These are phyloP conservation scores for Anoplius nigerrimus DNA, from an alignment of 2,888 invertebrate species.

Conservation along the genomic window DNA sequence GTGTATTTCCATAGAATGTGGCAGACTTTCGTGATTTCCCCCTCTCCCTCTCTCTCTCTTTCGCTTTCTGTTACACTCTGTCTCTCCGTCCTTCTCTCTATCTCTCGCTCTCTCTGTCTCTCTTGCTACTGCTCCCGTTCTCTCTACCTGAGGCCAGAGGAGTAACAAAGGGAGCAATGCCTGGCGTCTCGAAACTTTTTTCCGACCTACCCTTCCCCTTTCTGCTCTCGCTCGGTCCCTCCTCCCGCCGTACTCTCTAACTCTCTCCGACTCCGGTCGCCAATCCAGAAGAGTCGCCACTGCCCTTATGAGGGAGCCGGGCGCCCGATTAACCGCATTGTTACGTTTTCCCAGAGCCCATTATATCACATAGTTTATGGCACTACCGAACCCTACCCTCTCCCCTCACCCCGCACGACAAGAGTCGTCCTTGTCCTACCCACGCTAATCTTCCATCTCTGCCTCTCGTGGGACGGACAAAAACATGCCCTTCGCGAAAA, in stretches of 20 bases:
- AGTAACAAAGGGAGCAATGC: conserved; percentile 51
- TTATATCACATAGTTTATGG: conserved; percentile 44
- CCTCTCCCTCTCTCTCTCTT: conserved; percentile 14
- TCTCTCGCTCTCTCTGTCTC: conserved; percentile 32
- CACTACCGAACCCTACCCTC: conserved; percentile 4
- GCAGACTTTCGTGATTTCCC: conserved; percentile 54
- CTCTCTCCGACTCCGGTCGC: background rate
- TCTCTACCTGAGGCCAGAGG: conserved; percentile 39
- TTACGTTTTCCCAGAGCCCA: conserved; percentile 54
- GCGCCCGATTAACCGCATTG: conserved; percentile 67
- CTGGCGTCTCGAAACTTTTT: conserved; percentile 49
- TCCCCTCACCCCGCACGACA: background rate
- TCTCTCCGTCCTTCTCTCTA: conserved; percentile 16
- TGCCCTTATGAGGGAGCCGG: conserved; percentile 42
- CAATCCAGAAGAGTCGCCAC: conserved; percentile 12
- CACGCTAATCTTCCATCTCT: background rate
- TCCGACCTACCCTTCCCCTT: conserved; percentile 28
- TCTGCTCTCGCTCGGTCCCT: conserved; percentile 4
- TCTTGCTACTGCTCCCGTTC: no score
- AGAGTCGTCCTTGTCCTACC: background rate
- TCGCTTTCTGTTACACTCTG: background rate
- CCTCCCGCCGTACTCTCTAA: no score
- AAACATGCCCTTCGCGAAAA: conserved; percentile 31
- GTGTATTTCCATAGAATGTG: conserved; percentile 56
- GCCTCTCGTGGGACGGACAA: background rate